Evolutionary conservation across 1,140 invertebrate genomes (phyloP).

Genomic region (Bombus picipes): DNA sequence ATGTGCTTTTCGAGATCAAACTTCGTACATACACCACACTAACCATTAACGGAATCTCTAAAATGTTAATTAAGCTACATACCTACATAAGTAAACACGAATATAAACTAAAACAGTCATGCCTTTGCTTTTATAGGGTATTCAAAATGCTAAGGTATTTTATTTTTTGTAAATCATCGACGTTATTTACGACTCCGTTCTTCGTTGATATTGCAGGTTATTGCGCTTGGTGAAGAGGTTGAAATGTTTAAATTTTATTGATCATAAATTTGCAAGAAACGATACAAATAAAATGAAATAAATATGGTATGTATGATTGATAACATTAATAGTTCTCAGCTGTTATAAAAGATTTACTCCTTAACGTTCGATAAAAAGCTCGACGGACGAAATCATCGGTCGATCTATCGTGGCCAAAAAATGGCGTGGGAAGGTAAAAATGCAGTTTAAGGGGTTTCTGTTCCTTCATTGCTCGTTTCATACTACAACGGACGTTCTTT

Average conservation of each 20-base stretch:
- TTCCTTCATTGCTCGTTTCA: constrained; percentile 39
- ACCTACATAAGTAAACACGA: background rate
- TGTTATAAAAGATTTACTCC: constrained; percentile 14
- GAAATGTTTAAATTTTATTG: background rate
- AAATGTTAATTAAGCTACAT: background rate
- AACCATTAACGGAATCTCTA: background rate
- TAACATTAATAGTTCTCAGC: too few relatives aligned
- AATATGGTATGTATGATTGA: background rate
- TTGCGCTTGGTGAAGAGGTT: background rate
- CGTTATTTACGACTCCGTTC: background rate
- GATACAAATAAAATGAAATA: background rate
- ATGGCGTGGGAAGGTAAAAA: background rate
- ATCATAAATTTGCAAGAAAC: background rate
- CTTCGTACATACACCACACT: constrained; percentile 1
- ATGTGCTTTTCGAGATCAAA: background rate
- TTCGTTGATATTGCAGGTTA: constrained; percentile 21
- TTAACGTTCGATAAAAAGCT: constrained; percentile 1
- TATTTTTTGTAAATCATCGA: background rate
- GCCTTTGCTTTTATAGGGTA: background rate
- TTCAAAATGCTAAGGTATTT: background rate
- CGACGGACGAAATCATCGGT: constrained; percentile 1
- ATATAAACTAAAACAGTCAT: background rate
- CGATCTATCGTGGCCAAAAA: background rate
- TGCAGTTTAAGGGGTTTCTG: constrained; percentile 29
- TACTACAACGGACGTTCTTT: constrained; percentile 2